phyloP scores from a whole-genome alignment of 1,140 invertebrate species.

The Nymphalis io region DNA sequence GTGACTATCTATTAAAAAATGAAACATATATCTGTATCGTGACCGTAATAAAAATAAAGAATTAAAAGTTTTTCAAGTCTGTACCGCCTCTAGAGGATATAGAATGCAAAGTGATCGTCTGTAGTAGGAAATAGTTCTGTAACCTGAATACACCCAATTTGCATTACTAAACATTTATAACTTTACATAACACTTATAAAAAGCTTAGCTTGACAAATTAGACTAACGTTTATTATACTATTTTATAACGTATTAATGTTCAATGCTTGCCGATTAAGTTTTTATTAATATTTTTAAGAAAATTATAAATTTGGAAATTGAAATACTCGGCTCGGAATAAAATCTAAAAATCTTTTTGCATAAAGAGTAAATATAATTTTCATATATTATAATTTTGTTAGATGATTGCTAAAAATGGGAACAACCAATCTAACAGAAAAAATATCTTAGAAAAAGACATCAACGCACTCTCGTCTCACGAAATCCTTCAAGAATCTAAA shows the following conservation, averaged over 20 bases:
- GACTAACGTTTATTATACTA: conserved; percentile 2
- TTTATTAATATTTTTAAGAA: too few relatives aligned
- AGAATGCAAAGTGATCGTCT: conserved; percentile 1
- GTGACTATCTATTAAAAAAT: too few relatives aligned
- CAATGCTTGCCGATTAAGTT: neutral
- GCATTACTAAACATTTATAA: conserved; percentile 19
- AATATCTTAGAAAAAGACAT: conserved; percentile 17
- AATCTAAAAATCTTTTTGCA: too few relatives aligned
- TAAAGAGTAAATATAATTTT: too few relatives aligned
- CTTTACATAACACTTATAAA: conserved; percentile 20
- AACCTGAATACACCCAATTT: conserved; percentile 27
- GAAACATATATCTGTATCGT: too few relatives aligned
- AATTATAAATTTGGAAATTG: too few relatives aligned
- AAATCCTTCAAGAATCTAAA: too few relatives aligned
- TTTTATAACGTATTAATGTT: neutral
- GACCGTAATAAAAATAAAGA: too few relatives aligned
- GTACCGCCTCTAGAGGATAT: neutral
- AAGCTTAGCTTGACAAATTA: conserved; percentile 10
- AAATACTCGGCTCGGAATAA: too few relatives aligned
- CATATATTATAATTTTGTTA: too few relatives aligned
- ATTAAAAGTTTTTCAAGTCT: neutral
- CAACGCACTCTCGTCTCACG: conserved; percentile 22
- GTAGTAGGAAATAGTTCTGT: conserved; percentile 27
- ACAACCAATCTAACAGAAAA: too few relatives aligned
- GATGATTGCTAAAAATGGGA: too few relatives aligned